Base-by-base conservation (phyloP, 2,113 vertebrate genomes). In the Tyrannus savana region DNA sequence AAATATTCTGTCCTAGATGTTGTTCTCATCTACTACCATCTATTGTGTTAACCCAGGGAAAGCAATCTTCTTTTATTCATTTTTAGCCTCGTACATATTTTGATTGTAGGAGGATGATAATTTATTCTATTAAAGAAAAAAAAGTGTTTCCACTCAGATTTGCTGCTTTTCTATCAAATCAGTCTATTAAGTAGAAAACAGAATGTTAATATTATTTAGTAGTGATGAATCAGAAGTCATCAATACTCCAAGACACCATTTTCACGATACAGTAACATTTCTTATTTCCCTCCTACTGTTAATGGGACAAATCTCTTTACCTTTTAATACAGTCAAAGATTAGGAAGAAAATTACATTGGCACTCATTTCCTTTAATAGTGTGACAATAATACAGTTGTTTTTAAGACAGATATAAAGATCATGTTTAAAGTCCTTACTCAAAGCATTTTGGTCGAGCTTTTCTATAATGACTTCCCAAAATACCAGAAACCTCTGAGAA, bases 241-340 rank as follows among this genome's bases (percentile, higher is more conserved):
- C 44, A 46, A 46, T 46, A 46, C 19, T 77, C 78, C 84, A 90
- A 95, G 84, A 67, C 59, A 30, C 72, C 49, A 39, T 74, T 97
- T 95, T 97, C 76, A 94, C 49, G 82, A 74, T 59, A 37, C 23
- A 82, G 9, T 88, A 89, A 37, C 87, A 76, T 47, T 97, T 91
- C 31, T 58, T 93, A 81, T 87, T 96, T 97, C 69, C 96, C n/a
- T 66, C 49, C 72, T 78, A 52, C 87, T 94, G n/a, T 95, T 96
- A 97, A 92, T 46, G 92, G 89, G 92, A 87, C 60, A 87, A 91
- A 95, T 78, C 16, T 7, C 82, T 95, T 75, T 76, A 55, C 64
- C 92, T 94, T 73, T 79, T 91, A 94, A 84, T 95, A 71, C 46
- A 64, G 74, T 95, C 81, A 96, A 84, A 95, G 81, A 94, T 76